Percentiles rank a stretch among this genome's conserved stretches.
These are phyloP conservation scores for Dendrocopos noguchii DNA, from an alignment of 2,113 vertebrate genomes.

Conservation along the genomic window DNA sequence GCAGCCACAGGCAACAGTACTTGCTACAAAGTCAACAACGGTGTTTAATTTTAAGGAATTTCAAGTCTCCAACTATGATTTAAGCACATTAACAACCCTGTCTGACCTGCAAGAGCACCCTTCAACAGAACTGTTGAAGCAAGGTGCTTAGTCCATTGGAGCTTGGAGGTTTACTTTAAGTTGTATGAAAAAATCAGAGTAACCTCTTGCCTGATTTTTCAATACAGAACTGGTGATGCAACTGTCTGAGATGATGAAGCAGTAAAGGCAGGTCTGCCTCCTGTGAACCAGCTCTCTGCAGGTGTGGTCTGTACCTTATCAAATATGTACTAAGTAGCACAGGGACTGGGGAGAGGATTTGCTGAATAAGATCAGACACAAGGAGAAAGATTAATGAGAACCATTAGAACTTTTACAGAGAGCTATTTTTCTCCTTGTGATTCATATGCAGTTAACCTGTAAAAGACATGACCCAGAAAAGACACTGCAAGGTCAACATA, in stretches of 20 bases:
- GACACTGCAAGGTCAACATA: background rate
- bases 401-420: background rate
- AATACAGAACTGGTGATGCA: background rate
- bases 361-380: background rate
- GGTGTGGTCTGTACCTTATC: background rate
- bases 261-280: background rate
- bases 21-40: background rate
- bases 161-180: background rate
- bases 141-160: background rate
- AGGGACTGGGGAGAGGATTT: background rate
- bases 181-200: background rate
- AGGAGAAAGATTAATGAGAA: conserved; percentile 20
- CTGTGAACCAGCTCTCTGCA: background rate
- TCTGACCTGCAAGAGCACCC: background rate
- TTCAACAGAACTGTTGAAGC: background rate
- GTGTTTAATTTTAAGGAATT: background rate
- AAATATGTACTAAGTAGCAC: background rate
- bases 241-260: background rate
- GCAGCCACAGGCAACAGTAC: background rate
- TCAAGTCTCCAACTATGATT: background rate
- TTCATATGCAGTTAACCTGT: background rate
- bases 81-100: background rate
- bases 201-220: background rate
- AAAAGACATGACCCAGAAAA: background rate
- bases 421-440: background rate